Evolutionary conservation across 2,888 invertebrate species (phyloP), one percentile per base, ranked within the genome.

Genomic region (Cheilosia vulpina): DNA sequence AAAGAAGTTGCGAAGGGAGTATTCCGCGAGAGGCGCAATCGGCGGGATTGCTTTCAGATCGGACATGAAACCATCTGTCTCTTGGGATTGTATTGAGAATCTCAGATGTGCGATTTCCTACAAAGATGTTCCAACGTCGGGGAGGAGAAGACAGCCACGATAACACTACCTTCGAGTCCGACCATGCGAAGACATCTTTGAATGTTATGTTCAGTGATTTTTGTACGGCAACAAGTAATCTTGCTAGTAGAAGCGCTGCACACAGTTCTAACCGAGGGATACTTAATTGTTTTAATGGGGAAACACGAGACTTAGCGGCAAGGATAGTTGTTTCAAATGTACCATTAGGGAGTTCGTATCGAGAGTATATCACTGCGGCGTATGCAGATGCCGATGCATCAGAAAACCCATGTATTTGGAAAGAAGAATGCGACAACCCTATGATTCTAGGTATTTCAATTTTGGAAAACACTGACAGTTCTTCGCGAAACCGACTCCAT

Each of bases 201-300:
- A 1, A 68, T n/a, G 15, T 43, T 13, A 38, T n/a, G 6, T n/a
- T 55, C 1, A 68, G n/a, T 0, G 69, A 21, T 1, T n/a, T 31
- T 38, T 58, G 69, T 1, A 62, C 43, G 1, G 62, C 11, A 2
- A 72, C 52, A 9, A 72, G 60, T 9, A 72, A 19, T 2, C 21
- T 27, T 17, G 31, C 5, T 7, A 31, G 9, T 7, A 31, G 6
- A 31, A 31, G 7, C 1, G 31, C 31, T 31, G 7, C 9, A 9
- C 31, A 31, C 0, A 62, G 72, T 19, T 55, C 53, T n/a, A 63
- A 13, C 2, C 62, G 34, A 0, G 62, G 60, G 17, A 72, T 72
- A 4, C 72, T 63, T 2, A 72, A 19, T 17, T 24, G 4, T 17
- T 62, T 38, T n/a, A 68, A 27, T 3, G 24, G 53, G 6, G 55